phyloP scores from a whole-genome alignment of 2,797 vertebrate species.

The Oceanodroma leucorhoa region DNA sequence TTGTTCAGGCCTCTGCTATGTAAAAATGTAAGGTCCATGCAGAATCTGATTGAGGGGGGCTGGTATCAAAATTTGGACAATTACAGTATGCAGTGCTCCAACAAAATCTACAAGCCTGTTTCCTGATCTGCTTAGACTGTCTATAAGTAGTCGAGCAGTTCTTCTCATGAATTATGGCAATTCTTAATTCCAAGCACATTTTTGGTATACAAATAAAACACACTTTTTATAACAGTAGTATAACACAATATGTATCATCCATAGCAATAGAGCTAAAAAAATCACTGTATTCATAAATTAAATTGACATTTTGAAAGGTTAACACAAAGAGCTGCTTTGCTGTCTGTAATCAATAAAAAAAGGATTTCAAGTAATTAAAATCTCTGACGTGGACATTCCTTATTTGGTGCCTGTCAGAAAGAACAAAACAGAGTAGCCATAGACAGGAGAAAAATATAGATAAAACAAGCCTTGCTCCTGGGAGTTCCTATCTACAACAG shows the following conservation, averaged over 20 bases:
- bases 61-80: background rate
- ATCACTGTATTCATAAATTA: slow-evolving; percentile 61
- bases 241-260: slow-evolving; percentile 7
- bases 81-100: background rate
- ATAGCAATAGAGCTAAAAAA: slow-evolving; percentile 33
- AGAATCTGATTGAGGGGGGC: background rate
- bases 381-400: slow-evolving; percentile 64
- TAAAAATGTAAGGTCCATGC: background rate
- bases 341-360: slow-evolving; percentile 64
- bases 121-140: background rate
- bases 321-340: slow-evolving; percentile 56
- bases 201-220: slow-evolving; percentile 49
- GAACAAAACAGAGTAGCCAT: slow-evolving; percentile 23
- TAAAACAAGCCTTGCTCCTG: background rate
- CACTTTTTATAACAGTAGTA: slow-evolving; percentile 27
- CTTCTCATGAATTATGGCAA: background rate
- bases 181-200: slow-evolving; percentile 26
- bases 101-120: background rate
- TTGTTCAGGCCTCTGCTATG: background rate
- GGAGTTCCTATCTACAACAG: background rate
- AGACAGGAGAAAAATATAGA: slow-evolving; percentile 53
- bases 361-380: slow-evolving; percentile 74
- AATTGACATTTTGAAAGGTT: slow-evolving; percentile 73
- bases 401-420: slow-evolving; percentile 48
- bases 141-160: background rate